Evolutionary conservation across 1,140 invertebrate genomes (phyloP), one percentile per base, ranked within the genome.

Genomic region (Diachasmimorpha longicaudata): DNA sequence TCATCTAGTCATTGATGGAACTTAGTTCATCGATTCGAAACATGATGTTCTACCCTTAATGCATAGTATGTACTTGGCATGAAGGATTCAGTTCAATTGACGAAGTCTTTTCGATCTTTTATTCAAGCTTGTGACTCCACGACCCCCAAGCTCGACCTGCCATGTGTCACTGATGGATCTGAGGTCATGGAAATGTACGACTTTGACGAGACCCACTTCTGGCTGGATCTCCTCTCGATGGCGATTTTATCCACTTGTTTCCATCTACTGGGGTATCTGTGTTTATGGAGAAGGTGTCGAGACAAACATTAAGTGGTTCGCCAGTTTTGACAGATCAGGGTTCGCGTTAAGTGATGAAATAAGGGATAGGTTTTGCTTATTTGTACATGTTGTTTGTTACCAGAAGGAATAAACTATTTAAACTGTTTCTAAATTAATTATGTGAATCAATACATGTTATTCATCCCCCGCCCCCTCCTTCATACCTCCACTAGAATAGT

Each of bases 151-250:
- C 79, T 86, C 8, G 91, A 92, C 13, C 84, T 93, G 21, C 94
- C 94, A 0, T 96, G 95, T 80, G 85, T 96, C 44, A 91, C 89
- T 63, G 91, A 92, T 3, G 95, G 95, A 0, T 82, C 90, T 16
- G 90, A 95, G 84, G 94, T 96, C 0, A 85, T 96, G 16, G 90
- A 92, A 36, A 90, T 91, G 66, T 95, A 93, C 81, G 93, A 94
- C 85, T 96, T 96, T 85, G 85, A 90, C 0, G 89, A 90, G 52
- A 82, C 84, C n/a, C 90, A 94, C 84, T 90, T 95, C 44, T 91
- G 89, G 84, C 84, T 85, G 4, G 92, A 96, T 83, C 88, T 96
- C 14, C 81, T 90, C 23, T 91, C 91, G 0, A 92, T 96, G 86
- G 46, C 92, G 14, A 81, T 90, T 0, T 84, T 96, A 6, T 95